Evolutionary conservation across 2,113 vertebrate species (phyloP).

Genomic region (Amblyornis subalaris): DNA sequence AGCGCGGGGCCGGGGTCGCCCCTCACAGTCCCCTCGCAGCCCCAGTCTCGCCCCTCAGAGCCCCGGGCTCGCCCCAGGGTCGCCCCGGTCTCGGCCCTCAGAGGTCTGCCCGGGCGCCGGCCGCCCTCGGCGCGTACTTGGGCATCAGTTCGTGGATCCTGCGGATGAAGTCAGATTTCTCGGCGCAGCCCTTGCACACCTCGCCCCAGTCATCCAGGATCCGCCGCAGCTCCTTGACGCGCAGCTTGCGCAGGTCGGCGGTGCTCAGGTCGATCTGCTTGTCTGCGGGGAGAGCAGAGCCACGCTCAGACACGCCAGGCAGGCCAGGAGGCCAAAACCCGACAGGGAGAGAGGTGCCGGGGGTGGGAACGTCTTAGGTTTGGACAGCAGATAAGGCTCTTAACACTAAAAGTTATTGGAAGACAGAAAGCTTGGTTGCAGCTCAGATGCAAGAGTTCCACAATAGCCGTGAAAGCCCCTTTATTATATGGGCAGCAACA

Average conservation of each 20-base stretch:
- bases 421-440: neutral
- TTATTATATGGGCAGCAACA: neutral
- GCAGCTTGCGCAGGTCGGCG: conserved; percentile 92
- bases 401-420: neutral
- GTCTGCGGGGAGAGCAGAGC: conserved; percentile 72
- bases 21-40: neutral
- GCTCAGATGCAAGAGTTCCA: neutral
- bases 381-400: neutral
- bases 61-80: neutral
- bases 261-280: conserved; percentile 93
- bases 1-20: neutral
- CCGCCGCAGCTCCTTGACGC: conserved; percentile 95
- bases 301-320: neutral
- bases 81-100: conserved; percentile 50
- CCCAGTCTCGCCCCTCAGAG: neutral
- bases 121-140: conserved; percentile 89
- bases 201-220: conserved; percentile 98
- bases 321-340: neutral
- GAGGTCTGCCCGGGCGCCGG: conserved; percentile 89
- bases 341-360: neutral
- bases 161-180: conserved; percentile 95
- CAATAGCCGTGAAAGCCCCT: neutral
- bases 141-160: conserved; percentile 97
- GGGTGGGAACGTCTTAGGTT: neutral
- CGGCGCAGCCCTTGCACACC: conserved; percentile 92